Evolutionary conservation across 2,797 vertebrate genomes (phyloP).

Genomic region (Bufotes viridis): DNA sequence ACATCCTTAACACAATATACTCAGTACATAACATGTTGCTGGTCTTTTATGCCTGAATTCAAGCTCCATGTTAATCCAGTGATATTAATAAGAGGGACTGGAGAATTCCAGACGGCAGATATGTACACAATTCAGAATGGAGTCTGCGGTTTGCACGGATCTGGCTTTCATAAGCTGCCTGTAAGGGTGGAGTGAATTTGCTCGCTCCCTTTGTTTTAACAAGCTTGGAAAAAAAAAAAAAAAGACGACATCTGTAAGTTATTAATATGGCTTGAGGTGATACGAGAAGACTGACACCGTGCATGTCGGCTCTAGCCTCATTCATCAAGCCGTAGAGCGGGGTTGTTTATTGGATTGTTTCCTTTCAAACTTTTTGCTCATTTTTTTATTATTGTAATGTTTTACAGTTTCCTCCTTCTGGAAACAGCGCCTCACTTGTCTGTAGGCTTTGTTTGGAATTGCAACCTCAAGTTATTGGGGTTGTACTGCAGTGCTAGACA

Average conservation of each 20-base stretch:
- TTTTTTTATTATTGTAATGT: not conserved
- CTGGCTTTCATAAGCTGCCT: slow-evolving; percentile 51
- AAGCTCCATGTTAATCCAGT: slow-evolving; percentile 35
- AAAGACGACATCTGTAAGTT: slow-evolving; percentile 53
- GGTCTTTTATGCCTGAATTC: slow-evolving; percentile 41
- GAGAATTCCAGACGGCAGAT: slow-evolving; percentile 27
- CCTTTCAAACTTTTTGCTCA: not conserved
- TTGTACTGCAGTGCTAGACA: not conserved
- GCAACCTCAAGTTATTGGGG: not conserved
- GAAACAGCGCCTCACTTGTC: not conserved
- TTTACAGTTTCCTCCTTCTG: not conserved
- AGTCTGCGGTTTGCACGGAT: slow-evolving; percentile 43
- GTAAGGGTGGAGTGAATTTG: slow-evolving; percentile 26
- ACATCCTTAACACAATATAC: slow-evolving; percentile 36
- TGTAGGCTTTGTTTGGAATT: not conserved
- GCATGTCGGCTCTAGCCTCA: not conserved
- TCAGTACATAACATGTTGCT: slow-evolving; percentile 18
- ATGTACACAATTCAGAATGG: slow-evolving; percentile 23
- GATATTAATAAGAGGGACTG: slow-evolving; percentile 35
- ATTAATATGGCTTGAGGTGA: slow-evolving; percentile 19
- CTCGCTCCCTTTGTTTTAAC: slow-evolving; percentile 23
- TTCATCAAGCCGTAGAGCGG: not conserved
- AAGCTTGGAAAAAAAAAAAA: slow-evolving; percentile 29
- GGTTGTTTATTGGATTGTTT: not conserved
- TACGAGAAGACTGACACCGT: not conserved